Evolutionary conservation across 2,113 vertebrate species (phyloP), one percentile per base, ranked within the genome.

Genomic region (Chaetura pelagica): DNA sequence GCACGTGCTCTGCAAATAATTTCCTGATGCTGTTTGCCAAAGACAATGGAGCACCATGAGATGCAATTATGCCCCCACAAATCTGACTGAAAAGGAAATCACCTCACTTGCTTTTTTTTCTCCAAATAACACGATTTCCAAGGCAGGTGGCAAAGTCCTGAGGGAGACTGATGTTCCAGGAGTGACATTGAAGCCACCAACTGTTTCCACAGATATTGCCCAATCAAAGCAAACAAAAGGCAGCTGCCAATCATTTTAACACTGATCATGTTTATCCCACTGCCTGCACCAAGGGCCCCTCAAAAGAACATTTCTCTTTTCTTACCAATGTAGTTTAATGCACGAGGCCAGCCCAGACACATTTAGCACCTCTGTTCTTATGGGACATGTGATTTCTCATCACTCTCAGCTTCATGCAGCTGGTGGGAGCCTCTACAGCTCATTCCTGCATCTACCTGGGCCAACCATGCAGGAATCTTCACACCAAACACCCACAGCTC

Each of bases 401-500:
- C 57, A 20, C 44, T 80, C 49, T 18, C 63, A 49, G 97, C 86
- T 21, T 94, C 84, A 19, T 95, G 92, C 42, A 87, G 44, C 35
- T 98, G 96, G 7, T 68, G 51, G 30, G 75, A 93, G 59, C 84
- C 95, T 46, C 97, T 52, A 6, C 85, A 54, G 57, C 81, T 83
- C 76, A 98, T 62, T 6, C 73, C 59, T 15, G 96, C 67, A n/a
- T 98, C 96, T 49, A 97, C 46, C 40, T 98, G 90, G 77, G 80
- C 82, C 66, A 96, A 89, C 96, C 98, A 98, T 2, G 10, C 91
- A 42, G 46, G 61, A 72, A 99, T 84, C 9, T 83, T 90, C 51
- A 89, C 95, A 82, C 92, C 95, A 64, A 99, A 77, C 55, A 84
- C 94, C 40, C 51, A 15, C 97, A 98, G 98, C 40, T 98, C 97